phyloP scores from a whole-genome alignment of 2,113 vertebrate genomes.

The Epinephelus moara region DNA sequence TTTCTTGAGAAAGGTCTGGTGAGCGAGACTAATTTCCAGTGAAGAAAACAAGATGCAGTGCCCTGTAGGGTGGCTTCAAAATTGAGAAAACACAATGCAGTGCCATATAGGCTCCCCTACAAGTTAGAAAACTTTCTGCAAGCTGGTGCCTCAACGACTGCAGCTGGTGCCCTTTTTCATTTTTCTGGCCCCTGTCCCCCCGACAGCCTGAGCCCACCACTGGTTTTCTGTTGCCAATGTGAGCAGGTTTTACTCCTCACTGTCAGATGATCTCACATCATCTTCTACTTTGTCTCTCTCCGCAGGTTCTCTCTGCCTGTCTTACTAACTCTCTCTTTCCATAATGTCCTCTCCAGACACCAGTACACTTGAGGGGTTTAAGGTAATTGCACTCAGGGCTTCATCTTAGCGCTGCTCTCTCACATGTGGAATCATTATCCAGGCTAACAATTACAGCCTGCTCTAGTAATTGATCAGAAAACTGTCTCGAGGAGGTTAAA shows the following conservation, averaged over 20 bases:
- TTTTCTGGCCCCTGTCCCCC: no score
- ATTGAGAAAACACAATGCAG: no score
- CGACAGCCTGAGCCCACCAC: no score
- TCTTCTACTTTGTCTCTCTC: slow-evolving; percentile 42
- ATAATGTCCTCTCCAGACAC: slow-evolving; percentile 80
- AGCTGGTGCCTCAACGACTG: no score
- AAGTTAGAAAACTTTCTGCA: no score
- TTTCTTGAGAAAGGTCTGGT: no score
- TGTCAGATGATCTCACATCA: slow-evolving; percentile 61
- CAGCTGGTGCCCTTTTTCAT: no score
- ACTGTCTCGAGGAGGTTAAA: slow-evolving; percentile 84
- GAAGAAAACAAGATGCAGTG: no score
- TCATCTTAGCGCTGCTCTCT: slow-evolving; percentile 79
- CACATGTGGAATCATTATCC: slow-evolving; percentile 84
- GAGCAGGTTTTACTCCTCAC: slow-evolving; percentile 39
- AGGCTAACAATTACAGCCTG: slow-evolving; percentile 85
- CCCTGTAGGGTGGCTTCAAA: no score
- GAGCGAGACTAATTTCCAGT: no score
- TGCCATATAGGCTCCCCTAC: no score
- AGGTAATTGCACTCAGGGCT: slow-evolving; percentile 84
- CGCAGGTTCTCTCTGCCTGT: slow-evolving; percentile 57
- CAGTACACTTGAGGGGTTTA: slow-evolving; percentile 83
- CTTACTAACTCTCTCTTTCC: slow-evolving; percentile 63
- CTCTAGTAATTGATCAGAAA: slow-evolving; percentile 87
- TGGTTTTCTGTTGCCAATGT: slow-evolving; percentile 23